A percentile compares a stretch with the other conserved stretches of the same genome.
Evolutionary conservation across 2,113 vertebrate species (phyloP).

Genomic region (Egretta garzetta): DNA sequence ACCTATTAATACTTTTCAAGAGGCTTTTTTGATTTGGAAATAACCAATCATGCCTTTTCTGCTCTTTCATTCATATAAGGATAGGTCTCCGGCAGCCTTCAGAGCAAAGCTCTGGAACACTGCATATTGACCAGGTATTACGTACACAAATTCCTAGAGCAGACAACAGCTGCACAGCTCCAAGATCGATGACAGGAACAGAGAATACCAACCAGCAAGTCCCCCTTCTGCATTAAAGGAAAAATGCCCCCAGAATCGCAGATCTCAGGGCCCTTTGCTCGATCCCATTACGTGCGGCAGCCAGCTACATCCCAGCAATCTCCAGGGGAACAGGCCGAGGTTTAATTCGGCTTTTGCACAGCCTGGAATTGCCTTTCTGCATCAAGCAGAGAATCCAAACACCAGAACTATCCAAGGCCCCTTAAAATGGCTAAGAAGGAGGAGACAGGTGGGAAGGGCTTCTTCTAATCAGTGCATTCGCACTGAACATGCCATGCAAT

Average conservation of each 20-base stretch:
- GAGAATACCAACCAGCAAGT: background rate
- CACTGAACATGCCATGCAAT: background rate
- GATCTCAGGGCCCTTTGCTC: background rate
- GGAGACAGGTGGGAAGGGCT: background rate
- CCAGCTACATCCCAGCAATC: background rate
- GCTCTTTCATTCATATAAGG: background rate
- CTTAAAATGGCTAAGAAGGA: background rate
- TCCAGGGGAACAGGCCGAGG: background rate
- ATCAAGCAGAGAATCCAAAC: background rate
- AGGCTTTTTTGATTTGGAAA: background rate
- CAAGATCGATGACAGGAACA: background rate
- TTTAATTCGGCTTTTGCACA: background rate
- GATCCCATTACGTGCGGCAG: fast-evolving
- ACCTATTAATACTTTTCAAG: background rate
- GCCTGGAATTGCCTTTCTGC: background rate
- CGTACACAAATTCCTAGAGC: background rate
- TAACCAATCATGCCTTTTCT: background rate
- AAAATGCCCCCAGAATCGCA: background rate
- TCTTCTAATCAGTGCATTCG: background rate
- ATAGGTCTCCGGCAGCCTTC: background rate
- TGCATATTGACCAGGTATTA: background rate
- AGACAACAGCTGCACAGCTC: background rate
- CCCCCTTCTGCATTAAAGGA: background rate
- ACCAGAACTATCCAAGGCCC: background rate
- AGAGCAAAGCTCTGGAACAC: background rate